phyloP scores from a whole-genome alignment of 2,888 invertebrate species.

The Harpalus rufipes region DNA sequence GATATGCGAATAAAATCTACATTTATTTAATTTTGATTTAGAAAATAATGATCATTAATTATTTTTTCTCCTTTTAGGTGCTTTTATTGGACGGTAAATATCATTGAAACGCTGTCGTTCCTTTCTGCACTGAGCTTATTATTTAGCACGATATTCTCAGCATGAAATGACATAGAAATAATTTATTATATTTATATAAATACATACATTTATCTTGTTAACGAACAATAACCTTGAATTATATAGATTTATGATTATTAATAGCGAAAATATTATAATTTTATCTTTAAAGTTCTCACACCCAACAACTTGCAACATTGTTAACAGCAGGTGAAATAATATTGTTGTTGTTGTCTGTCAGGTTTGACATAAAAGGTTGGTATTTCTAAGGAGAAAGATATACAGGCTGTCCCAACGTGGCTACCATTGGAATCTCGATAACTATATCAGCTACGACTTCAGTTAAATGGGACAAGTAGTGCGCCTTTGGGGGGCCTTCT shows the following conservation, averaged over 20 bases:
- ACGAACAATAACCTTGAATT: constrained; percentile 68
- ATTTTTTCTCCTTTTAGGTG: not conserved
- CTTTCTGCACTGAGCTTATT: constrained; percentile 42
- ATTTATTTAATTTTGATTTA: too few relatives aligned
- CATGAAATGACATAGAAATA: constrained; percentile 56
- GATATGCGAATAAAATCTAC: too few relatives aligned
- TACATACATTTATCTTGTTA: constrained; percentile 56
- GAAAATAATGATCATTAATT: not conserved
- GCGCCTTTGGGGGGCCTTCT: too few relatives aligned
- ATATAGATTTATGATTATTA: constrained; percentile 70
- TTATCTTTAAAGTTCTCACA: constrained; percentile 22
- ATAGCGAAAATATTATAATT: constrained; percentile 68
- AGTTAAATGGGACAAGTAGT: too few relatives aligned
- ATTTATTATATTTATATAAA: constrained; percentile 64
- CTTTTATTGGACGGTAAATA: not conserved
- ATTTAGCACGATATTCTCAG: constrained; percentile 51
- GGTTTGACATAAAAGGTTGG: not conserved
- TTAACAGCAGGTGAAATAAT: not conserved
- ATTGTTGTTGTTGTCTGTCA: not conserved
- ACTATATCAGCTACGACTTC: too few relatives aligned
- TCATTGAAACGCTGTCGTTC: too few relatives aligned
- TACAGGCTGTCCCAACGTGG: too few relatives aligned
- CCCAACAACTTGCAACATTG: not conserved
- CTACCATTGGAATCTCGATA: too few relatives aligned
- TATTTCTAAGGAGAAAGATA: too few relatives aligned